phyloP scores from a whole-genome alignment of 2,797 vertebrate species.

The Chrosomus eos region DNA sequence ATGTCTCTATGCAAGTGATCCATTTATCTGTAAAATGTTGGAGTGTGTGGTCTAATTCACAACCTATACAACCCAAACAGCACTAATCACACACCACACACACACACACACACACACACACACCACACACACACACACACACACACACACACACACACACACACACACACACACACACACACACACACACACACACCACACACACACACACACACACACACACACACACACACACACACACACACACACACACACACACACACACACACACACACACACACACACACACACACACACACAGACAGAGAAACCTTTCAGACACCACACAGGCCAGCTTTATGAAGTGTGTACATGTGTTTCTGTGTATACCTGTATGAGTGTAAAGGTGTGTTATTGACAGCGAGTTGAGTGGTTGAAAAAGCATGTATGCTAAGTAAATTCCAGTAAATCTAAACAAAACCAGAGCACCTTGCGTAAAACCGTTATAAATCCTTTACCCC shows the following conservation, averaged over 20 bases:
- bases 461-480: neutral
- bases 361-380: conserved; percentile 43
- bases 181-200: conserved; percentile 32
- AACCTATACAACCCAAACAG: conserved; percentile 48
- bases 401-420: conserved; percentile 28
- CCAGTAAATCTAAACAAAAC: conserved; percentile 31
- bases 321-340: conserved; percentile 72
- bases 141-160: conserved; percentile 45
- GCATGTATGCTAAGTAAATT: conserved; percentile 25
- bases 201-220: conserved; percentile 42
- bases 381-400: conserved; percentile 53
- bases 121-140: conserved; percentile 41
- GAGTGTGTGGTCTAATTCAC: neutral
- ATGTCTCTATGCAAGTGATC: neutral
- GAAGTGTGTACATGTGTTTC: conserved; percentile 61
- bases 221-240: conserved; percentile 41
- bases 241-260: conserved; percentile 45
- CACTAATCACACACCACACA: conserved; percentile 55
- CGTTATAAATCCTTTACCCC: neutral
- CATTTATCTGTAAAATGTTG: neutral
- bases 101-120: neutral
- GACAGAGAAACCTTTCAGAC: conserved; percentile 73
- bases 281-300: conserved; percentile 12
- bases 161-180: conserved; percentile 19
- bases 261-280: conserved; percentile 40